Conservation (phyloP, 2,113 vertebrate genomes). For the Callospermophilus lateralis region DNA sequence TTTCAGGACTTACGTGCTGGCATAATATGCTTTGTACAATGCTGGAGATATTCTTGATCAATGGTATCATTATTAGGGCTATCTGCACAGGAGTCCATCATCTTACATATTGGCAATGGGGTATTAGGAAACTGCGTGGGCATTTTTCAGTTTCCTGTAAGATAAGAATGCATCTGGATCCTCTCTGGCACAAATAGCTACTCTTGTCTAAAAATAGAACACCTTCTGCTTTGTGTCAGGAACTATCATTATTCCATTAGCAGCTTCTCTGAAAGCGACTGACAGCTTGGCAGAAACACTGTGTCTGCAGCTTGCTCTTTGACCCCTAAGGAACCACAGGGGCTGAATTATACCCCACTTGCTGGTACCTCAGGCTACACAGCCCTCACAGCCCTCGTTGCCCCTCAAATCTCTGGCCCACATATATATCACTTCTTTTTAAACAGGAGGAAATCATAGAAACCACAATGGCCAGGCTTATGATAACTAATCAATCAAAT, state of each 20-base stretch:
- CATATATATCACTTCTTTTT: not conserved
- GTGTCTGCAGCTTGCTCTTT: constrained; percentile 46
- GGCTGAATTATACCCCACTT: constrained; percentile 18
- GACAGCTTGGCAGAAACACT: constrained; percentile 57
- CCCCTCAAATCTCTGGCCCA: not conserved
- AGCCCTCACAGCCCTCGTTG: not conserved
- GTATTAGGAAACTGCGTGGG: constrained; percentile 61
- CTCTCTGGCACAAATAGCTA: constrained; percentile 65
- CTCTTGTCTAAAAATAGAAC: constrained; percentile 85
- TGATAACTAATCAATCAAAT: not conserved
- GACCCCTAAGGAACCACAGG: not conserved
- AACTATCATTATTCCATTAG: constrained; percentile 72
- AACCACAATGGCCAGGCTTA: not conserved
- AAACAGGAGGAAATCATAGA: not conserved
- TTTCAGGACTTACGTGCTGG: not conserved
- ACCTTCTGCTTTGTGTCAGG: constrained; percentile 84
- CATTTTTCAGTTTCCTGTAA: constrained; percentile 76
- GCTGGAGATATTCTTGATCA: not conserved
- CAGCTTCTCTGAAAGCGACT: not conserved
- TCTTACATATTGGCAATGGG: constrained; percentile 58
- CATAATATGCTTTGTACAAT: not conserved
- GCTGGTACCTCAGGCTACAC: not conserved
- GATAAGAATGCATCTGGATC: constrained; percentile 81
- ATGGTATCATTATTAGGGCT: not conserved
- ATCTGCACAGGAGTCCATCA: not conserved